Conservation (phyloP, 2,888 invertebrate genomes). For the Mimachlamys varia region DNA sequence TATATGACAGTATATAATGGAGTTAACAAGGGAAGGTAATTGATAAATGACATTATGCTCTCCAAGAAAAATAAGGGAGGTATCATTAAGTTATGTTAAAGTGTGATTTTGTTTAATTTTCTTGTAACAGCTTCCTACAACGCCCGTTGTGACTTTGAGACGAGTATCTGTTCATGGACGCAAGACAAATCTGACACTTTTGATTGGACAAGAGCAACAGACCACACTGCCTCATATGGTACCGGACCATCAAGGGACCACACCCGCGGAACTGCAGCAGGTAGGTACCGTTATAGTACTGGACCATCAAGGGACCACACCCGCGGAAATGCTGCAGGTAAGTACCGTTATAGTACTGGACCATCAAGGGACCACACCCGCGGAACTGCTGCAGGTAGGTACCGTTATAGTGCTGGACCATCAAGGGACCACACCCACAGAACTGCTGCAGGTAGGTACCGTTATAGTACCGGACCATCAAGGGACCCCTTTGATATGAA, state of each 20-base stretch:
- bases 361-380: too few species aligned
- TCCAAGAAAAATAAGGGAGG: not conserved
- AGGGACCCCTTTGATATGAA: too few species aligned
- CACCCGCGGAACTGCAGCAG: slow-evolving; percentile 67
- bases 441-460: slow-evolving; percentile 65
- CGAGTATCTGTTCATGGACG: slow-evolving; percentile 73
- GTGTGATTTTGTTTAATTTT: not conserved
- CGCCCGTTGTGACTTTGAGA: slow-evolving; percentile 78
- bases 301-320: too few species aligned
- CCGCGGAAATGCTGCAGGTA: slow-evolving; percentile 69
- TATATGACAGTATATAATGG: too few species aligned
- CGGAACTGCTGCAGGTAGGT: slow-evolving; percentile 69
- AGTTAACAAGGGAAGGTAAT: not conserved
- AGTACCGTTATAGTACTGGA: too few species aligned
- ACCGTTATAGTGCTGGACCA: too few species aligned
- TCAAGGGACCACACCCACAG: too few species aligned
- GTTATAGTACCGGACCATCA: too few species aligned
- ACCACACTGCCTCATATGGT: slow-evolving; percentile 62
- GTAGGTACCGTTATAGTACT: too few species aligned
- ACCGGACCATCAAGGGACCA: slow-evolving; percentile 77
- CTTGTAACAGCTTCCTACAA: slow-evolving; percentile 59
- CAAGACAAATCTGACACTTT: slow-evolving; percentile 73
- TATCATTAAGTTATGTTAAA: not conserved
- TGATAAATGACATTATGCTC: not conserved
- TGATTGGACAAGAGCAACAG: slow-evolving; percentile 73